Conservation (phyloP, 2,113 vertebrate species). For the Catagonus wagneri region DNA sequence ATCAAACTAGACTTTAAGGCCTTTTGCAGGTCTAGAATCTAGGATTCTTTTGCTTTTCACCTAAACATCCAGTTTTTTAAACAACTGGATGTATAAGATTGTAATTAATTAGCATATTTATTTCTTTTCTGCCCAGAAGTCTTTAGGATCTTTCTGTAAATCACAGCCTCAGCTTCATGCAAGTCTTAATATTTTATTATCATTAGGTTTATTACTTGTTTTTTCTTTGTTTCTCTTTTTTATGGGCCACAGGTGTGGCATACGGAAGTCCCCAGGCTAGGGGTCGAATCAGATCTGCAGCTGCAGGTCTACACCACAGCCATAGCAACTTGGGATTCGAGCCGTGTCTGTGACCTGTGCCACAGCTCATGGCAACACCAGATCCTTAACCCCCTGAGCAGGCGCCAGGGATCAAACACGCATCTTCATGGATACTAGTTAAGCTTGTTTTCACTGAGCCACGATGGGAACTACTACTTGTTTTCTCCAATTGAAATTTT, state of each 20-base stretch:
- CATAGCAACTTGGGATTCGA: no score
- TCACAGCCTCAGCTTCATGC: neutral
- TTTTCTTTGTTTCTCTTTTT: neutral
- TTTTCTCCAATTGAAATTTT: neutral
- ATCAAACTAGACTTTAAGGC: neutral
- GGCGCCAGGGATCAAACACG: no score
- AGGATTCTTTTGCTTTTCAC: slow-evolving; percentile 4
- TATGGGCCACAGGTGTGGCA: no score
- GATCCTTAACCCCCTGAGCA: no score
- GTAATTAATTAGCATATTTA: neutral
- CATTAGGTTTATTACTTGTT: neutral
- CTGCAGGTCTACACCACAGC: no score
- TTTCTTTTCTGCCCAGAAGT: neutral
- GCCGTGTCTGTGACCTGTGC: no score
- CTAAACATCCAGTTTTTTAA: slow-evolving; percentile 15
- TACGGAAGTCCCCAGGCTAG: no score
- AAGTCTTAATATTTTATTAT: neutral
- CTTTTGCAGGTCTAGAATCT: neutral
- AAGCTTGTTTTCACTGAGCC: no score
- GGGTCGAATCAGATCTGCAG: no score
- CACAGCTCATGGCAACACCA: no score
- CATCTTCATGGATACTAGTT: no score
- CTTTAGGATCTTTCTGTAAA: slow-evolving; percentile 19
- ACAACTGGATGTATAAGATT: neutral
- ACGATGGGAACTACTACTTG: neutral